Base-by-base conservation (phyloP, 1,140 invertebrate genomes). In the Drusus annulatus region DNA sequence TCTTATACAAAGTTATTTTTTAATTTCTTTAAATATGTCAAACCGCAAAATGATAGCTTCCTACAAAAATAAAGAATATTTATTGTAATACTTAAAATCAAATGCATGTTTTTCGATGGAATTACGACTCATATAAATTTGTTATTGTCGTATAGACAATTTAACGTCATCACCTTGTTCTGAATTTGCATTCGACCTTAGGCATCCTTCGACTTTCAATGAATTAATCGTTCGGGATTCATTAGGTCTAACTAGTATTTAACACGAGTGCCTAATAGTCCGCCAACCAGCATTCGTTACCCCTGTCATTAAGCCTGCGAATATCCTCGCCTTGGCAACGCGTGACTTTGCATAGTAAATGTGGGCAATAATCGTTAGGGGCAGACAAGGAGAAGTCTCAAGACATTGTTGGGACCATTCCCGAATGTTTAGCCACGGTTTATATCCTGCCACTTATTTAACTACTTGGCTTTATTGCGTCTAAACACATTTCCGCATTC, bases 301-400 rank as follows among this genome's bases (percentile, higher is more conserved):
- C 62, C 62, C 62, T 65, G 62, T 65, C 62, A 65, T 65, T 65
- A 65, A n/a, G 21, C 21, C 62, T 65, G 62, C 62, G 28, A 31
- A 65, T 69, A 71, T 17, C 68, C 21, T n/a, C 23, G n/a, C 71
- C 54, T 52, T 21, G 52, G 19, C 58, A 58, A 21, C 71, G 71
- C 71, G 71, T 75, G 71, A 75, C 71, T 75, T 25, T 75, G 71
- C 71, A 75, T 75, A 75, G 71, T 58, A 56, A 75, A 75, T 75
- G 71, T 19, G 21, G 25, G 52, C 54, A 75, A 75, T 75, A 75
- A 75, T 58, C 71, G 71, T 75, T 75, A 75, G 19, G 71, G 71
- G 52, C 52, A 75, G 52, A 75, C 71, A 75, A 75, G 21, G 25
- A n/a, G 54, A 25, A 17, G 25, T 45, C 16, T 58, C 54, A 25